Evolutionary conservation across 2,113 vertebrate species (phyloP).

Genomic region (Python bivittatus): DNA sequence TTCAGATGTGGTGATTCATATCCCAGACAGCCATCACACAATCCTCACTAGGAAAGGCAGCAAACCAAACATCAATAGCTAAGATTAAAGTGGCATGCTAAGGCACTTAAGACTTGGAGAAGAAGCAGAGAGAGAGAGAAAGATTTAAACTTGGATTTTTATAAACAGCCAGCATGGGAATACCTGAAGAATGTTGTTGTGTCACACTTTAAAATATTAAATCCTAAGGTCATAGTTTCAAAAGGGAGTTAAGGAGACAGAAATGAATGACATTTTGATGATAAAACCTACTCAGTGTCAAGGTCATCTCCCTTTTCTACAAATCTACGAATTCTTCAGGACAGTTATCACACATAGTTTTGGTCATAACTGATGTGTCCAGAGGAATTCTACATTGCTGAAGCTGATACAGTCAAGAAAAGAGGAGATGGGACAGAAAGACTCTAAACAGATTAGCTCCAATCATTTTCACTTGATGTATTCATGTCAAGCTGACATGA

Average conservation of each 20-base stretch:
- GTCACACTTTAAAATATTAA: background rate
- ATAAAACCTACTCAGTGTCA: background rate
- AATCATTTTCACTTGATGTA: background rate
- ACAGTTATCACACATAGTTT: background rate
- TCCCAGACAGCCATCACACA: background rate
- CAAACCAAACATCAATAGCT: background rate
- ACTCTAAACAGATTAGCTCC: background rate
- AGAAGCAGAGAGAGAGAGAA: background rate
- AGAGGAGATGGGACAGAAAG: background rate
- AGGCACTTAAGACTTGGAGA: background rate
- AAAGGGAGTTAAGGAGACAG: background rate
- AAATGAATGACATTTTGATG: background rate
- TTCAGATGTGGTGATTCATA: background rate
- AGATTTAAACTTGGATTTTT: background rate
- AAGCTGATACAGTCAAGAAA: background rate
- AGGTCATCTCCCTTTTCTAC: background rate
- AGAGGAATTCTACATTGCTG: background rate
- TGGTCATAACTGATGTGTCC: background rate
- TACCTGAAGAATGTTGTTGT: background rate
- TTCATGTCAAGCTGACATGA: background rate
- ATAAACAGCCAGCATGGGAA: background rate
- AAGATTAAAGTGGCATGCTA: background rate
- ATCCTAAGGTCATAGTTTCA: background rate
- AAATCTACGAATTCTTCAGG: background rate
- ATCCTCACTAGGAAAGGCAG: background rate